These are phyloP conservation scores for Hyalella azteca DNA, from an alignment of 2,888 invertebrate genomes.

Conservation along the genomic window DNA sequence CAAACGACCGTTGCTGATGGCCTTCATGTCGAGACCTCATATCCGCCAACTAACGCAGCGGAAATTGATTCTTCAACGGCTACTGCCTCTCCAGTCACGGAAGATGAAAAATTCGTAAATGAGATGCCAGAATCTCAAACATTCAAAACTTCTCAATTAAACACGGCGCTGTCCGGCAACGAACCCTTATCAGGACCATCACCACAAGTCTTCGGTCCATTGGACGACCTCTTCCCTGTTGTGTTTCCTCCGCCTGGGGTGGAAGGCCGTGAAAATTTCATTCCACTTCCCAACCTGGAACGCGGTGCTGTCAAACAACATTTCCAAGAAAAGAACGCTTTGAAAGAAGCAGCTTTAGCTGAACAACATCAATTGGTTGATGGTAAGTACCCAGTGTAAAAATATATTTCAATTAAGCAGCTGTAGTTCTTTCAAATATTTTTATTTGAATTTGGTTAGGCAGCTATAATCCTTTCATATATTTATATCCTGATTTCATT, in stretches of 20 bases:
- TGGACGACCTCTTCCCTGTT: not conserved
- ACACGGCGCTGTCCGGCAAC: constrained; percentile 6
- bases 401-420: too few species aligned
- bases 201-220: not conserved
- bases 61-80: too few species aligned
- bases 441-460: too few species aligned
- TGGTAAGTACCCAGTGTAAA: not conserved
- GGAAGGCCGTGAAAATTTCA: constrained; percentile 5
- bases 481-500: too few species aligned
- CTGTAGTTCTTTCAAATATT: too few species aligned
- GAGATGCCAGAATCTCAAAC: not conserved
- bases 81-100: too few species aligned
- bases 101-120: too few species aligned
- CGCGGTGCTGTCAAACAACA: not conserved
- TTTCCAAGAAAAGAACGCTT: not conserved
- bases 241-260: not conserved
- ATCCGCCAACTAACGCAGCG: too few species aligned
- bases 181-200: constrained; percentile 13
- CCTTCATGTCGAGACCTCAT: too few species aligned
- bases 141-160: not conserved
- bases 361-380: not conserved
- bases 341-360: not conserved
- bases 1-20: too few species aligned
- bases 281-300: not conserved
- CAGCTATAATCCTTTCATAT: too few species aligned